Percentiles rank a stretch among this genome's conserved stretches.
phyloP scores from a whole-genome alignment of 2,797 vertebrate species.

The Xenentodon cancila region DNA sequence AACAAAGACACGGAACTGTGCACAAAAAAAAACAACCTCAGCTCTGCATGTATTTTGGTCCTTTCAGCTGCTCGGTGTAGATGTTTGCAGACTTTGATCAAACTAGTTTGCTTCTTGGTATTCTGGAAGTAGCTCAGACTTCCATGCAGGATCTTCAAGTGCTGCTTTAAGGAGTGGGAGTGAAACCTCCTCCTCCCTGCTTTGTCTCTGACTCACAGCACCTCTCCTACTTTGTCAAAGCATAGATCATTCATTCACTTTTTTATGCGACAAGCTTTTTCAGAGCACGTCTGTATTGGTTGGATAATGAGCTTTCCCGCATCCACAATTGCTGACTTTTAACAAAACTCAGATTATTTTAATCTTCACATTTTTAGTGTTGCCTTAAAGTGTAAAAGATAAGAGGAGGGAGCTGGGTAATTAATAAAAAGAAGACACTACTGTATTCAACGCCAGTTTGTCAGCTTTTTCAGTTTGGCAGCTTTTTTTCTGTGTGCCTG shows the following conservation, averaged over 20 bases:
- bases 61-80: not conserved
- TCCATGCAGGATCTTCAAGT: not conserved
- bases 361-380: slow-evolving; percentile 47
- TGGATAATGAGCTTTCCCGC: slow-evolving; percentile 57
- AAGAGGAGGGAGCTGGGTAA: slow-evolving; percentile 47
- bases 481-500: too few relatives aligned
- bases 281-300: slow-evolving; percentile 17
- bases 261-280: slow-evolving; percentile 15
- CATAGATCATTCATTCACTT: slow-evolving; percentile 22
- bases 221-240: slow-evolving; percentile 4
- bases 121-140: not conserved
- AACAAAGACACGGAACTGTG: not conserved
- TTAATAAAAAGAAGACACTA: slow-evolving; percentile 40
- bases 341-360: slow-evolving; percentile 50
- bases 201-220: slow-evolving; percentile 17
- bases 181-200: slow-evolving; percentile 1
- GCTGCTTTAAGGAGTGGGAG: not conserved
- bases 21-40: not conserved
- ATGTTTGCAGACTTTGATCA: not conserved
- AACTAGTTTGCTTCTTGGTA: slow-evolving; percentile 10
- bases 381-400: slow-evolving; percentile 45
- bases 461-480: too few relatives aligned
- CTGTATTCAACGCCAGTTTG: slow-evolving; percentile 6
- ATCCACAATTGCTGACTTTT: slow-evolving; percentile 39
- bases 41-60: too few relatives aligned